Percentiles rank a stretch among this genome's conserved stretches.
phyloP scores from a whole-genome alignment of 2,888 invertebrate species.

The Spisula solida region DNA sequence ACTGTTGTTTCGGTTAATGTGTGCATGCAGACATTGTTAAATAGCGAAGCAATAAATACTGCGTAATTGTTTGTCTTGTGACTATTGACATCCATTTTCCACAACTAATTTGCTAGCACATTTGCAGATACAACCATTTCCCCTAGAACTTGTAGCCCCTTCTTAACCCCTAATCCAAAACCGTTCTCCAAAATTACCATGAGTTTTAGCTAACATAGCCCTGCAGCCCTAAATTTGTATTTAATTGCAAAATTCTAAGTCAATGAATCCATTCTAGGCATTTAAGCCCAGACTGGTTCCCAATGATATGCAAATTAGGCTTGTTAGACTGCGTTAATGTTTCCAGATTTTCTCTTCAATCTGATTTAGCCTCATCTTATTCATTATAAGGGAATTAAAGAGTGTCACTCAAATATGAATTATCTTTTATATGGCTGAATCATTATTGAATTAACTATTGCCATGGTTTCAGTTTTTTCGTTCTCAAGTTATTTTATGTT shows the following conservation, averaged over 20 bases:
- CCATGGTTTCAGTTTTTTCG: neutral
- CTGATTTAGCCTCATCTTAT: slow-evolving; percentile 35
- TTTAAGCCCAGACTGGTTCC: slow-evolving; percentile 7
- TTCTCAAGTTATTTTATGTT: neutral
- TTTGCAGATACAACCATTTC: neutral
- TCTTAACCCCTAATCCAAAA: slow-evolving; percentile 19
- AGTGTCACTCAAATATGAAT: slow-evolving; percentile 53
- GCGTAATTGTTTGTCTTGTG: neutral
- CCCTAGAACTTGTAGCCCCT: neutral
- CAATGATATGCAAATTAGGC: slow-evolving; percentile 42
- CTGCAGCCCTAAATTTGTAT: neutral
- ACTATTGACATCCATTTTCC: neutral
- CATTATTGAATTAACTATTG: slow-evolving; percentile 43
- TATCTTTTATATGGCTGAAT: slow-evolving; percentile 39
- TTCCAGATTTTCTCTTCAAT: slow-evolving; percentile 31
- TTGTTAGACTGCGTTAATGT: slow-evolving; percentile 37
- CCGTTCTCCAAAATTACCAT: slow-evolving; percentile 19
- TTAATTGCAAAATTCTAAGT: slow-evolving; percentile 25
- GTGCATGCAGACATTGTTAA: neutral
- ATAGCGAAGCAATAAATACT: neutral
- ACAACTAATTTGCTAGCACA: neutral
- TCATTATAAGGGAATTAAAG: slow-evolving; percentile 44
- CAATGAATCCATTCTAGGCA: slow-evolving; percentile 20
- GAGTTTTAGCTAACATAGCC: neutral
- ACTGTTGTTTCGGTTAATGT: neutral